phyloP scores from a whole-genome alignment of 1,140 invertebrate species.

The Halictus rubicundus region DNA sequence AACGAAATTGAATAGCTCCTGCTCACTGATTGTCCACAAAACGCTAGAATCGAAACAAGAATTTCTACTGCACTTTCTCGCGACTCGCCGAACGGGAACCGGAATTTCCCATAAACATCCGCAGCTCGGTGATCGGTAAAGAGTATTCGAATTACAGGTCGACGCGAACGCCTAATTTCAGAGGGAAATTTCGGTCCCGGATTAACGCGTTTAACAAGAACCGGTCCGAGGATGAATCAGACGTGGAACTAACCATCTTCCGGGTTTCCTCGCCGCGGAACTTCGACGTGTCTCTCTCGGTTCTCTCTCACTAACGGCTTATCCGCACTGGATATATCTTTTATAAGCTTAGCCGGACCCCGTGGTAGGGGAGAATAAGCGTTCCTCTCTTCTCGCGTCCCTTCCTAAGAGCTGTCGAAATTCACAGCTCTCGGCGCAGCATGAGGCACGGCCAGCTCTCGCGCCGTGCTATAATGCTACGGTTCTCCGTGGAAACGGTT shows the following conservation, averaged over 20 bases:
- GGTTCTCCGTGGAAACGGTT: slow-evolving; percentile 52
- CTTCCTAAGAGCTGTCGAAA: slow-evolving; percentile 42
- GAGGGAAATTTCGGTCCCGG: no score
- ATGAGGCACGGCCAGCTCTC: slow-evolving; percentile 15
- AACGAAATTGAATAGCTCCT: no score
- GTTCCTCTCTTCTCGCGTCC: slow-evolving; percentile 25
- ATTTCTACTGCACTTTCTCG: no score
- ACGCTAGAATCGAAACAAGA: no score
- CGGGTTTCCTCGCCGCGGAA: not conserved
- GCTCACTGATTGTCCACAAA: no score
- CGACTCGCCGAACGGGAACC: no score
- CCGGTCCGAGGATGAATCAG: no score
- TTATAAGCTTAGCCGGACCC: slow-evolving; percentile 68
- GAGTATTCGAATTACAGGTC: no score
- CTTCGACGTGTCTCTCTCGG: slow-evolving; percentile 28
- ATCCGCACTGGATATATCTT: slow-evolving; percentile 69
- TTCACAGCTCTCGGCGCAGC: slow-evolving; percentile 21
- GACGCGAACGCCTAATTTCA: no score
- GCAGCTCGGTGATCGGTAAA: no score
- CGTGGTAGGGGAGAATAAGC: slow-evolving; percentile 31
- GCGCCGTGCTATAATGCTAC: slow-evolving; percentile 64
- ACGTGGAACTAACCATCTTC: slow-evolving; percentile 45
- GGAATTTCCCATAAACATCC: no score
- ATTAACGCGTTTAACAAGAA: no score
- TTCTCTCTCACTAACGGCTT: slow-evolving; percentile 64